Percentiles rank a stretch among this genome's conserved stretches.
phyloP scores from a whole-genome alignment of 2,113 vertebrate genomes.

The Heteronetta atricapilla region DNA sequence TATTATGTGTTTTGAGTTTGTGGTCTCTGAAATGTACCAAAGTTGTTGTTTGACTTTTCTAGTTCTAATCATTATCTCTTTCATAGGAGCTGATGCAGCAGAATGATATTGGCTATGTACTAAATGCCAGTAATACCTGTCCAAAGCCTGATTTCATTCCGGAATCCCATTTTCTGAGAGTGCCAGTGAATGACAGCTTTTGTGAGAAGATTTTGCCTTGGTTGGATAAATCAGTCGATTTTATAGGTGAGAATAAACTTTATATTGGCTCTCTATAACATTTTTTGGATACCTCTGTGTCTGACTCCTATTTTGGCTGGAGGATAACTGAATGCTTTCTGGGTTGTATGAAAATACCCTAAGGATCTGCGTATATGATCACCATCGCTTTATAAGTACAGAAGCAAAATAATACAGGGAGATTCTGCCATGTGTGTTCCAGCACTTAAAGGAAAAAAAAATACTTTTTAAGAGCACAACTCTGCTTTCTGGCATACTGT shows the following conservation, averaged over 20 bases:
- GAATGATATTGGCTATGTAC: constrained; percentile 89
- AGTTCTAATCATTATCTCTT: neutral
- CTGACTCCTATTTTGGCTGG: neutral
- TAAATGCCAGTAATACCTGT: constrained; percentile 95
- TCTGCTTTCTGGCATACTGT: constrained; percentile 11
- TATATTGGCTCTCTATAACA: neutral
- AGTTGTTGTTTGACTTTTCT: neutral
- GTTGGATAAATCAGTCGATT: constrained; percentile 94
- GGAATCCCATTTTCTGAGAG: constrained; percentile 91
- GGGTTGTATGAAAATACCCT: neutral
- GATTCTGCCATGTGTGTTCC: neutral
- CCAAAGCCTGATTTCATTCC: constrained; percentile 96
- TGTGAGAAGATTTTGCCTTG: constrained; percentile 97
- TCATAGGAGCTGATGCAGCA: constrained; percentile 95
- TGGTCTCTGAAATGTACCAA: neutral
- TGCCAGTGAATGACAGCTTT: constrained; percentile 97
- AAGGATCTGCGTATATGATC: neutral
- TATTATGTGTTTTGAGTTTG: neutral
- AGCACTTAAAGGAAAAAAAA: neutral
- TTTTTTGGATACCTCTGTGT: neutral
- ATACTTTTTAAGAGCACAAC: neutral
- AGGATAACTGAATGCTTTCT: neutral
- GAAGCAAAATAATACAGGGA: neutral
- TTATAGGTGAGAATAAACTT: constrained; percentile 86
- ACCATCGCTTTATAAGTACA: neutral